Evolutionary conservation across 2,113 vertebrate species (phyloP), one percentile per base, ranked within the genome.

Genomic region (Cryptotis parvus): DNA sequence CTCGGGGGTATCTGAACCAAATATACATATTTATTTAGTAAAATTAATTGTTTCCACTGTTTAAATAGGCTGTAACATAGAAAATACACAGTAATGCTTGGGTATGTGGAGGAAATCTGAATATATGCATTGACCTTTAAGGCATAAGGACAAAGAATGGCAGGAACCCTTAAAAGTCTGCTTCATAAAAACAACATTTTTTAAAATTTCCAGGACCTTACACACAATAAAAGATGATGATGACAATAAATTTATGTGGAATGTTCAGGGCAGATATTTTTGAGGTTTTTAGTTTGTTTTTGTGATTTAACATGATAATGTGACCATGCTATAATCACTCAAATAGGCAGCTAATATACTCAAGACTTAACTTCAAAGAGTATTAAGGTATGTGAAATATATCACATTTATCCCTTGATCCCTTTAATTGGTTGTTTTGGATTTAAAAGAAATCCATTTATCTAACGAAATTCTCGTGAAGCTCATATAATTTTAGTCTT

Each of bases 11-110:
- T 92, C 35, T 55, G 73, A 94, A 78, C 16, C 76, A 95, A 96
- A 97, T 95, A 94, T n/a, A 77, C 89, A 95, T 92, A 94, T 92
- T 91, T 90, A 97, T 92, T 97, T 88, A 77, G 68, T 73, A 92
- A 96, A 96, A 94, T 84, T 94, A 96, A 94, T 92, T 96, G 91
- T 91, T 93, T 96, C 93, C 26, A 87, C 70, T 89, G 91, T 95
- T 87, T 86, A 95, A 95, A 96, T 61, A 92, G 90, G 92, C 86
- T 89, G 96, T 91, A 85, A 95, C 85, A 82, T 93, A 84, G 85
- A 95, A 96, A 95, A 84, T 58, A 92, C 91, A 91, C 76, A 95
- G 87, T 16, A 90, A 96, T 79, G 93, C 94, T 92, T 97, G 84
- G 73, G 94, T 92, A 91, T 95, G 80, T 45, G 77, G 96, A 92